Conservation (phyloP, 2,113 vertebrate genomes). For the Grammomys dolichurus region DNA sequence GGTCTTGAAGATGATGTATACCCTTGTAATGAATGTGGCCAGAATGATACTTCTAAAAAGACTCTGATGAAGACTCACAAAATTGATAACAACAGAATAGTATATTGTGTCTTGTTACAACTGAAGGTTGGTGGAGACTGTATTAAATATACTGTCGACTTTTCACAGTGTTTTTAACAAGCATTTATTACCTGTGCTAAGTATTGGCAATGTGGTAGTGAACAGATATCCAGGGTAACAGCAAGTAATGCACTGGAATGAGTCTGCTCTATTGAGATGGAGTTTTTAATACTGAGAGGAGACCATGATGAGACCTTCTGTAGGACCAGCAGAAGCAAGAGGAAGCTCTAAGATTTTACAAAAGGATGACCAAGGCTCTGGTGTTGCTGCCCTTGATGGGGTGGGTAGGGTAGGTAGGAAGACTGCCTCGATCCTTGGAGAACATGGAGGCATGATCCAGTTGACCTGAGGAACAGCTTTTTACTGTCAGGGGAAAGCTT, state of each 20-base stretch:
- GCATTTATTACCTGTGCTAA: background rate
- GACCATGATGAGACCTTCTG: background rate
- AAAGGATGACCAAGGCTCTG: background rate
- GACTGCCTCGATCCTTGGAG: background rate
- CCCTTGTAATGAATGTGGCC: too few relatives aligned
- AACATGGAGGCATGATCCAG: background rate
- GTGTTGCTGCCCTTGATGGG: background rate
- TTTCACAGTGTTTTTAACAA: background rate
- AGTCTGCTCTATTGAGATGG: background rate
- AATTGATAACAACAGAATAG: slow-evolving; percentile 2
- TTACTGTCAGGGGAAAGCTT: background rate
- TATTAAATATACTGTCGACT: background rate
- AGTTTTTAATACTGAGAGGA: background rate
- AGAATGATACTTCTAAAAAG: too few relatives aligned
- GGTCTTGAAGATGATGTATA: too few relatives aligned
- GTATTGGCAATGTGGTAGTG: background rate
- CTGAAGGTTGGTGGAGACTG: background rate
- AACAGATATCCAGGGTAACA: background rate
- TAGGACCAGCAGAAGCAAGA: background rate
- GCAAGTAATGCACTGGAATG: background rate
- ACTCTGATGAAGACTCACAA: background rate
- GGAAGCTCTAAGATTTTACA: background rate
- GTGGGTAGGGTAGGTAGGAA: background rate
- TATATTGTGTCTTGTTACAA: background rate
- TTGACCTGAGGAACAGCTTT: background rate